Base-by-base conservation (phyloP, 2,113 vertebrate species). In the Falcunculus frontatus region DNA sequence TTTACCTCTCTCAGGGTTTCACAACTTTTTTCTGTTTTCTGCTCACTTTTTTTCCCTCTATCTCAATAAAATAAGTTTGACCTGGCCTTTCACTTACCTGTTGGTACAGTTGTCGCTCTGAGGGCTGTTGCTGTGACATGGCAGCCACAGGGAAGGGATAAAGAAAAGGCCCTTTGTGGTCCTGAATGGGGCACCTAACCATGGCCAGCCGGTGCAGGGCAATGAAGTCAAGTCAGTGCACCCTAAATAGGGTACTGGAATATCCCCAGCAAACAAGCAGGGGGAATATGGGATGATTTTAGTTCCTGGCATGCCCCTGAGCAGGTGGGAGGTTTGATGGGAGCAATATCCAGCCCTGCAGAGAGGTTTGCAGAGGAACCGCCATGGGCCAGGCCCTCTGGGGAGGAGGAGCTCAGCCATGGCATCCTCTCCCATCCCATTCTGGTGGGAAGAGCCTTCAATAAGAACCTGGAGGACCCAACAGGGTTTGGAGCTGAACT, bases 191-290 rank as follows among this genome's bases (percentile, higher is more conserved):
- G 4, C 27, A 65, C 41, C 27, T 22, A 9, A 52, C 62, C 5
- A 3, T 0, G 1, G 56, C 22, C 32, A 35, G n/a, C 15, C 4
- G 7, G 23, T 2, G 1, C 25, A 44, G 55, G 64, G 29, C 67
- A 39, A 41, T 11, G 25, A 33, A 17, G n/a, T 13, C 32, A 10
- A 65, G 33, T 32, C 49, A 57, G 56, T 22, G 23, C 0, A 1
- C 29, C 23, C 46, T 37, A 29, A 79, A 55, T 0, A 41, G 7
- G 9, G 7, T 26, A 33, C 10, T 1, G 4, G 52, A 56, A 46
- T 26, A 87, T 33, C 16, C 11, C 33, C 56, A 50, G 62, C 11
- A 59, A 64, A 68, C 2, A 6, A 57, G 17, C 16, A 74, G 56
- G 13, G 15, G 7, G 6, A 8, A 32, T 53, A 49, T 16, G 16